Percentiles rank a stretch among this genome's conserved stretches.
Evolutionary conservation across 1,140 invertebrate species (phyloP).

Genomic region (Charaxes varanes): DNA sequence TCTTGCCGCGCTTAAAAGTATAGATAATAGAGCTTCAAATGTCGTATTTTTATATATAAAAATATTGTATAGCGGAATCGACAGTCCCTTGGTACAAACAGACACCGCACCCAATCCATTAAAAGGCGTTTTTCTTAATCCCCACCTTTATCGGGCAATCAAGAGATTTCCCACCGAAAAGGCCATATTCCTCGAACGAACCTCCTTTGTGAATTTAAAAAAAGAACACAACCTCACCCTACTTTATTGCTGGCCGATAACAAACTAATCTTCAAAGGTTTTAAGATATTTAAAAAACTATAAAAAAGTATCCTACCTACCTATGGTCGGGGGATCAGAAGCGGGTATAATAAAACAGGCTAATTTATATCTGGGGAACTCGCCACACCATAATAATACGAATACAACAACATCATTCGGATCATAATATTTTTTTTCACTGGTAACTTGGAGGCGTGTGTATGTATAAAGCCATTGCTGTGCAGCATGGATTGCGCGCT

Average conservation of each 20-base stretch:
- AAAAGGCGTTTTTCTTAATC: conserved; percentile 13
- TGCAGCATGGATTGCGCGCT: conserved; percentile 3
- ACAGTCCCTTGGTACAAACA: no score
- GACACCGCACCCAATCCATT: conserved; percentile 7
- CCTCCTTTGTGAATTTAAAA: conserved; percentile 22
- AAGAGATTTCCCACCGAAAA: conserved; percentile 27
- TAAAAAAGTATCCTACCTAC: conserved; percentile 37
- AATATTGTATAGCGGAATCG: no score
- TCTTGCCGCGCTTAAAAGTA: no score
- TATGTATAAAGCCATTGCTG: conserved; percentile 35
- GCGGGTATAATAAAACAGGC: conserved; percentile 50
- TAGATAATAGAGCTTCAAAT: no score
- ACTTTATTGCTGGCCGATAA: conserved; percentile 58
- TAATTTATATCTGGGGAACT: conserved; percentile 50
- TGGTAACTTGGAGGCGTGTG: conserved; percentile 37
- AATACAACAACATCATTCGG: conserved; percentile 53
- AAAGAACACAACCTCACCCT: conserved; percentile 30
- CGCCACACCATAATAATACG: conserved; percentile 41
- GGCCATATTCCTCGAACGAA: conserved; percentile 22
- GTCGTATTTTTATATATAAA: no score
- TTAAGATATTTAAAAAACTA: conserved; percentile 54
- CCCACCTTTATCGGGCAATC: conserved; percentile 30
- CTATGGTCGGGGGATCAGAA: conserved; percentile 39
- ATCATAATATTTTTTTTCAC: conserved; percentile 33
- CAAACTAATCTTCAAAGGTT: conserved; percentile 54